These are phyloP conservation scores for Gavia stellata DNA, from an alignment of 2,113 vertebrate species.

Conservation along the genomic window DNA sequence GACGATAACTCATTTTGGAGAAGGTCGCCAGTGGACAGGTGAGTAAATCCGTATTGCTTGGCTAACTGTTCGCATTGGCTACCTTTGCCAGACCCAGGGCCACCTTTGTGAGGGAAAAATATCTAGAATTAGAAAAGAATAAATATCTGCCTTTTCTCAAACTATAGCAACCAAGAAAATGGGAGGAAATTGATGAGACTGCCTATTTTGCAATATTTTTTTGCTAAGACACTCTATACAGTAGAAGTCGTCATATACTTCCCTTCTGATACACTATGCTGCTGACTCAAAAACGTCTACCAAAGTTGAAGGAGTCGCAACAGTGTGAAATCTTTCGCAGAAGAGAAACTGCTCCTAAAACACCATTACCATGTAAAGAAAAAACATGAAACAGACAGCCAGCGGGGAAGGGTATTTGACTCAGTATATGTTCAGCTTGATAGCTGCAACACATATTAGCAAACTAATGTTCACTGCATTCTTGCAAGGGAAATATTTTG, in stretches of 20 bases:
- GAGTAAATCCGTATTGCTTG: conserved; percentile 80
- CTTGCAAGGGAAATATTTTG: not conserved
- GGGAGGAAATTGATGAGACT: not conserved
- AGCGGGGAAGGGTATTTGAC: not conserved
- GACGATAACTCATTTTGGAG: conserved; percentile 78
- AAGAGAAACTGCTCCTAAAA: not conserved
- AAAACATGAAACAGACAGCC: not conserved
- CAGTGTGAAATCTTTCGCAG: not conserved
- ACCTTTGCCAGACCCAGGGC: conserved; percentile 89
- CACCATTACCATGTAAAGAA: not conserved
- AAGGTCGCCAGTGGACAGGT: conserved; percentile 76
- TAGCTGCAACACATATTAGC: not conserved
- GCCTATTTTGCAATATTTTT: not conserved
- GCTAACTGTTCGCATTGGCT: conserved; percentile 85
- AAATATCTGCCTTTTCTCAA: not conserved
- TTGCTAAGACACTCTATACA: not conserved
- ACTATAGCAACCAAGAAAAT: not conserved
- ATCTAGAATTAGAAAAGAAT: not conserved
- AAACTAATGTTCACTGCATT: not conserved
- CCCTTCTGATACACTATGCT: not conserved
- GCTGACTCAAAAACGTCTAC: not conserved
- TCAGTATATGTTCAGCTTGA: not conserved
- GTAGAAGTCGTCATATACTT: not conserved
- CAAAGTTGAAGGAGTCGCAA: not conserved
- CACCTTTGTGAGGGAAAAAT: conserved; percentile 72